Conservation (phyloP, 2,113 vertebrate genomes). For the Felis catus region DNA sequence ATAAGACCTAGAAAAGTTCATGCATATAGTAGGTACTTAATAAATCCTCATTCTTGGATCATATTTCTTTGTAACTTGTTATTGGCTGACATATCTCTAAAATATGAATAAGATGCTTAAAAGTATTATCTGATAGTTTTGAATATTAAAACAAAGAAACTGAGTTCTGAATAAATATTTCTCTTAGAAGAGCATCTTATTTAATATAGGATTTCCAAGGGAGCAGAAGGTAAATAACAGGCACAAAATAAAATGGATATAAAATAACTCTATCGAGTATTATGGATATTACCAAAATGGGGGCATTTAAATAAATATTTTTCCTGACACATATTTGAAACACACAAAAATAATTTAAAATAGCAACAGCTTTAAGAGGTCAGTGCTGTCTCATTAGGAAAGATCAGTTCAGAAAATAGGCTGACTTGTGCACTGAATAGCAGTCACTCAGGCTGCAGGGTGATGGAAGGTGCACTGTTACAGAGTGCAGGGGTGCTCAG, state of each 20-base stretch:
- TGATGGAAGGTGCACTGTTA: accelerated
- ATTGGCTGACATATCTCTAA: not conserved
- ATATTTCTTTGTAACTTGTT: constrained; percentile 37
- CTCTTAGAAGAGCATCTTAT: not conserved
- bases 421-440: not conserved
- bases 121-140: constrained; percentile 23
- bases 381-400: constrained; percentile 17
- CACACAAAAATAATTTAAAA: constrained; percentile 44
- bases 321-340: not conserved
- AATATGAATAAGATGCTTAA: not conserved
- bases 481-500: not conserved
- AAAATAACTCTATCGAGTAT: not conserved
- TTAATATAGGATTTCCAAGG: constrained; percentile 25
- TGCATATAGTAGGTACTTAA: not conserved
- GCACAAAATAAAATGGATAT: constrained; percentile 27
- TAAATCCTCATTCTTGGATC: not conserved
- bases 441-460: not conserved
- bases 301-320: constrained; percentile 10
- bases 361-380: not conserved
- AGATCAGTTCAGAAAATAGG: constrained; percentile 9
- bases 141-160: constrained; percentile 17
- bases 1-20: constrained; percentile 19
- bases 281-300: not conserved
- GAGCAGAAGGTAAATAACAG: constrained; percentile 26
- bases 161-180: not conserved